Percentiles rank a stretch among this genome's conserved stretches.
phyloP scores from a whole-genome alignment of 2,113 vertebrate species.

The Brachyistius frenatus region DNA sequence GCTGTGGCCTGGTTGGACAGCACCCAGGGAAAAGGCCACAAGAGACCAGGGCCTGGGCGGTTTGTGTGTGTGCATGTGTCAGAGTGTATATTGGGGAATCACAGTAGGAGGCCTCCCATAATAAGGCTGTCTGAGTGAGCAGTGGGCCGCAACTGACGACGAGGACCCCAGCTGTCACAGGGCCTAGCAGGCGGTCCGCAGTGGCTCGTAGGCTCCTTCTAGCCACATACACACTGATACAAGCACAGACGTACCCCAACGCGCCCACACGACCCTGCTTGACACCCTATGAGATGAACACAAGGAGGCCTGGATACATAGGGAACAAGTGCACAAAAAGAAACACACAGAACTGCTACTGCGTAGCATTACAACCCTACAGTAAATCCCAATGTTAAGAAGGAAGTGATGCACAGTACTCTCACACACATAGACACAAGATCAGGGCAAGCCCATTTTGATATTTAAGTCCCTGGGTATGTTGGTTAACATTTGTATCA shows the following conservation, averaged over 20 bases:
- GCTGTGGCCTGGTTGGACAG: slow-evolving; percentile 73
- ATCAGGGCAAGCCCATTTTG: background rate
- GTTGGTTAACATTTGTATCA: slow-evolving; percentile 73
- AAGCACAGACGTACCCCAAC: slow-evolving; percentile 52
- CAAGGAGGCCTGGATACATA: slow-evolving; percentile 22
- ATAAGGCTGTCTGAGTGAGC: slow-evolving; percentile 80
- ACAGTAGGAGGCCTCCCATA: slow-evolving; percentile 75
- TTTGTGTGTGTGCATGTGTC: slow-evolving; percentile 50
- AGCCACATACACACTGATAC: slow-evolving; percentile 45
- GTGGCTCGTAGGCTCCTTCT: slow-evolving; percentile 51
- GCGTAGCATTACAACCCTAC: background rate
- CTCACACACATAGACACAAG: background rate
- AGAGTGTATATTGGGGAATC: slow-evolving; percentile 62
- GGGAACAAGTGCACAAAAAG: slow-evolving; percentile 16
- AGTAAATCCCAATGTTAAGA: slow-evolving; percentile 2
- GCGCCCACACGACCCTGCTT: slow-evolving; percentile 63
- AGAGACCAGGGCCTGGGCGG: slow-evolving; percentile 51
- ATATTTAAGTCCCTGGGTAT: slow-evolving; percentile 41
- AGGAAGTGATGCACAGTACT: slow-evolving; percentile 1
- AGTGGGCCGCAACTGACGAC: slow-evolving; percentile 80
- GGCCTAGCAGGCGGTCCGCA: slow-evolving; percentile 66
- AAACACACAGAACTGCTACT: slow-evolving; percentile 24
- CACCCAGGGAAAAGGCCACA: slow-evolving; percentile 67
- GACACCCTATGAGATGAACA: slow-evolving; percentile 53
- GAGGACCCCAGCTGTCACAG: slow-evolving; percentile 77